Evolutionary conservation across 2,888 invertebrate genomes (phyloP).

Genomic region (Eilema caniola): DNA sequence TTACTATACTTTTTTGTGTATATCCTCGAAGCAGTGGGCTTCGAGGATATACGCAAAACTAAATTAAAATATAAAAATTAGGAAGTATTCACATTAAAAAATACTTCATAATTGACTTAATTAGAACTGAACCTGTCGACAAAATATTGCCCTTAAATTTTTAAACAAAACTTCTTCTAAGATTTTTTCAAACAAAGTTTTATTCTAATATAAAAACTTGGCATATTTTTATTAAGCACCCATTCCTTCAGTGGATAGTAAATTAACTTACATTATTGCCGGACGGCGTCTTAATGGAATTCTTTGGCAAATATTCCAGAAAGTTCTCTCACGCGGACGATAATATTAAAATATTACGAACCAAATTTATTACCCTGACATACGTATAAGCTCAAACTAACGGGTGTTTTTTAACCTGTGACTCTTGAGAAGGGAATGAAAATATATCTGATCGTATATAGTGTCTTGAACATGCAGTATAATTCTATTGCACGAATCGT

Average conservation of each 20-base stretch:
- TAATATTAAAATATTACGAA: conserved; percentile 31
- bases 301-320: conserved; percentile 51
- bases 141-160: conserved; percentile 1
- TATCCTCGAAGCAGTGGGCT: no score
- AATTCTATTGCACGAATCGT: background rate
- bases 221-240: conserved; percentile 33
- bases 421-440: background rate
- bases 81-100: background rate
- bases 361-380: conserved; percentile 8
- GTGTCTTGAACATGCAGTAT: no score
- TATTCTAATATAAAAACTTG: conserved; percentile 25
- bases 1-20: no score
- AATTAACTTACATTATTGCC: conserved; percentile 50
- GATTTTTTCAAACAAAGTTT: conserved; percentile 14
- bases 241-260: conserved; percentile 29
- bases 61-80: background rate
- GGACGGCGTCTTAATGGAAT: conserved; percentile 50
- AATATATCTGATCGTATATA: background rate
- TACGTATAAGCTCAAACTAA: background rate
- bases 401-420: background rate
- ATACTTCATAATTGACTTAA: background rate
- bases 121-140: background rate
- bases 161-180: background rate
- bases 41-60: background rate
- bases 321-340: conserved; percentile 32